Evolutionary conservation across 37 sponge, comb jelly and placozoan genomes (phyloP).

Genomic region (Spongilla lacustris): DNA sequence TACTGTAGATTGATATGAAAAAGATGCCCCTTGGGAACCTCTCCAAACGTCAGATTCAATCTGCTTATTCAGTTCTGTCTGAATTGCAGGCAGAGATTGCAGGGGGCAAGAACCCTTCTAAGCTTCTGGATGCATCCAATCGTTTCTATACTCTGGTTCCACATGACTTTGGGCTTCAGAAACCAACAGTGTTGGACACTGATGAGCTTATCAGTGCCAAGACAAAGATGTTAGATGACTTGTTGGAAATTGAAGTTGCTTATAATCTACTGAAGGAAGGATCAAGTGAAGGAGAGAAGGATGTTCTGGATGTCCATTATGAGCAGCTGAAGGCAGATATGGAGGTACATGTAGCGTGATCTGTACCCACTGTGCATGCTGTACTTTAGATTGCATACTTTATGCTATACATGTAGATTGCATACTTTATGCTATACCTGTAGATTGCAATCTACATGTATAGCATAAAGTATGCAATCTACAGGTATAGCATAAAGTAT

Average conservation of each 20-base stretch:
- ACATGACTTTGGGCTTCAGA: conserved; percentile 96
- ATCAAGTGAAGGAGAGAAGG: conserved; percentile 50
- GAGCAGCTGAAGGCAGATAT: conserved; percentile 91
- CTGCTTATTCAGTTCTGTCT: conserved; percentile 88
- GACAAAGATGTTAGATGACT: conserved; percentile 92
- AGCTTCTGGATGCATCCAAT: conserved; percentile 88
- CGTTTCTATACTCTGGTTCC: conserved; percentile 98
- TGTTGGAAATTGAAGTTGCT: conserved; percentile 96
- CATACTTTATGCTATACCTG: no score
- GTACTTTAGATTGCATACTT: no score
- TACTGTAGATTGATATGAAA: conserved; percentile 92
- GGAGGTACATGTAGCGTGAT: conserved; percentile 35
- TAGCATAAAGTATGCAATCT: no score
- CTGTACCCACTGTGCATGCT: no score
- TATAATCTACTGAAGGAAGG: conserved; percentile 85
- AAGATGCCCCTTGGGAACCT: conserved; percentile 99
- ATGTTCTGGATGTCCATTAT: conserved; percentile 89
- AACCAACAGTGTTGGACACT: conserved; percentile 83
- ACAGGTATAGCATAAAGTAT: no score
- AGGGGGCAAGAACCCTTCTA: conserved; percentile 55
- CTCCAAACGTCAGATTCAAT: conserved; percentile 86
- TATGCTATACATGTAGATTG: no score
- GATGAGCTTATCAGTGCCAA: conserved; percentile 87
- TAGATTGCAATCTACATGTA: no score
- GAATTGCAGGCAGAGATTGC: conserved; percentile 67